Base-by-base conservation (phyloP, 2,797 vertebrate species). In the Synaphobranchus kaupii region DNA sequence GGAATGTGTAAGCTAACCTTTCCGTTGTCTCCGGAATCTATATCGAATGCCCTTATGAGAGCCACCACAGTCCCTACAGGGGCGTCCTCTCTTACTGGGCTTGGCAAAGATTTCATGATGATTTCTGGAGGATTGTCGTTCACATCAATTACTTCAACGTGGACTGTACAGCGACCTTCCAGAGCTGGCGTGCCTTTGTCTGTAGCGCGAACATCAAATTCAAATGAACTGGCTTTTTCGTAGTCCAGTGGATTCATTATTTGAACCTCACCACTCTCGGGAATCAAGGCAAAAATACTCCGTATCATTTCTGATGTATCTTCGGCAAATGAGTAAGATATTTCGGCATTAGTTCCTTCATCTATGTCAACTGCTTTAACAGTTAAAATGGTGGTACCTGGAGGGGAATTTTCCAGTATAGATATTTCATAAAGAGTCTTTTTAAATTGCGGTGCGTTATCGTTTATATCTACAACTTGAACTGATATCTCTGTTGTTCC, bases 271-370 rank as follows among this genome's bases (percentile, higher is more conserved):
- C 94, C 94, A 0, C 91, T 93, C 0, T 0, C 44, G 1, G 90
- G 4, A 52, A 93, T 87, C 94, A 94, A 12, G 90, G 60, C 0
- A 89, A 86, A 0, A 80, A 44, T 8, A 44, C 7, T 48, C 7
- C 85, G 54, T 0, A 92, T 0, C 0, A 31, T 3, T 0, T 88
- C 71, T 0, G 91, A 83, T 7, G 92, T 93, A 0, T 91, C 90
- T 0, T 88, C 88, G 8, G 60, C 88, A 87, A 93, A 96, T 85
- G 88, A 90, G 92, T 89, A 96, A 89, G 85, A 92, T 89, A 93
- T 93, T 90, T 89, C 88, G 25, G 81, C 85, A 44, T 88, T 88
- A n/a, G 54, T 17, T 12, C 88, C 88, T 50, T 88, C 92, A 56
- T 94, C 93, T 0, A 88, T 25, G 22, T 94, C 93, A 17, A 71